Conservation (phyloP, 1,140 invertebrate genomes). For the Gryllus bimaculatus region DNA sequence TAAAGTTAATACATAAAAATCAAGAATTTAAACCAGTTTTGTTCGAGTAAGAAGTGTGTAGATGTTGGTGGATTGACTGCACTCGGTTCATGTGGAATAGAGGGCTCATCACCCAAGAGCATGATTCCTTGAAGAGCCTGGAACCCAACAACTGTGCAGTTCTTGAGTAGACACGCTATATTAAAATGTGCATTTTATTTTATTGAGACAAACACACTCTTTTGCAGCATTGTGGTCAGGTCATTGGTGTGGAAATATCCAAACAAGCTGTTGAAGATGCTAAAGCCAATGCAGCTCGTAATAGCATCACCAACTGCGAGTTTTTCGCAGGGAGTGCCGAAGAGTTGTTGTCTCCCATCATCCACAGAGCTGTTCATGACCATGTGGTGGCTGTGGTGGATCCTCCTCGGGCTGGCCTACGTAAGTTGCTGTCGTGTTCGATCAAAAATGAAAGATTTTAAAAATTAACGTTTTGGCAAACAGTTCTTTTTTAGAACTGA, state of each 20-base stretch:
- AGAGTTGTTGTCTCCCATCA: slow-evolving; percentile 65
- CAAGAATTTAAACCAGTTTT: too few relatives aligned
- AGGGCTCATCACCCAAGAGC: too few relatives aligned
- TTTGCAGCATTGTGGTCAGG: slow-evolving; percentile 62
- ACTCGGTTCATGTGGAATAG: too few relatives aligned
- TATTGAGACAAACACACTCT: neutral
- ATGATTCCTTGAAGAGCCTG: too few relatives aligned
- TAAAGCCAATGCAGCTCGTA: slow-evolving; percentile 69
- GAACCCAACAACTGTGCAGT: too few relatives aligned
- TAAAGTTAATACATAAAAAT: too few relatives aligned
- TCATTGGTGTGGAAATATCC: slow-evolving; percentile 85
- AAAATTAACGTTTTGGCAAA: too few relatives aligned
- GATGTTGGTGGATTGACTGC: too few relatives aligned
- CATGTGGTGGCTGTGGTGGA: slow-evolving; percentile 87
- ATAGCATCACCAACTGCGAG: slow-evolving; percentile 71
- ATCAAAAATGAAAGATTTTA: slow-evolving; percentile 53
- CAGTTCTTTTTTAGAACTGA: too few relatives aligned
- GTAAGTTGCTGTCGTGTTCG: slow-evolving; percentile 42
- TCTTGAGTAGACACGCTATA: too few relatives aligned
- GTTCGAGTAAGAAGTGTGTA: too few relatives aligned
- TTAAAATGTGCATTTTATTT: too few relatives aligned
- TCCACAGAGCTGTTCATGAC: slow-evolving; percentile 44
- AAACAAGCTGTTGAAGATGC: slow-evolving; percentile 84
- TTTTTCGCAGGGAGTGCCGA: slow-evolving; percentile 90
- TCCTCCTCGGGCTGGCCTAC: slow-evolving; percentile 89